Percentiles rank a stretch among this genome's conserved stretches.
phyloP scores from a whole-genome alignment of 2,113 vertebrate genomes.

The Thymallus thymallus region DNA sequence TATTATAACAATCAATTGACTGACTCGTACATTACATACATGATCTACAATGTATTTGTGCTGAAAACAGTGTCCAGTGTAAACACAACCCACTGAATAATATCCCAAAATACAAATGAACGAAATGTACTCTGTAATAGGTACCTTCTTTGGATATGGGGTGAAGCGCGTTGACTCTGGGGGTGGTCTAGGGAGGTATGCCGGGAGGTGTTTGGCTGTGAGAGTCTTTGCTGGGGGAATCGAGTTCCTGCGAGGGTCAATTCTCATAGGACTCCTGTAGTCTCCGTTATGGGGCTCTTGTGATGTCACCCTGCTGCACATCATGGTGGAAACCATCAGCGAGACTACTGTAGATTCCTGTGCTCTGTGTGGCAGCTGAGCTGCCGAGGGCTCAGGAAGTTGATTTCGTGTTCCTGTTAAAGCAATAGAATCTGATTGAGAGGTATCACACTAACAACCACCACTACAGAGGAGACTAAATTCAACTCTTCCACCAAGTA shows the following conservation, averaged over 20 bases:
- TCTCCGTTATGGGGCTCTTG: slow-evolving; percentile 27
- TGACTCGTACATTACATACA: background rate
- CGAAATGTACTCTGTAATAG: background rate
- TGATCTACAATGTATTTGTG: background rate
- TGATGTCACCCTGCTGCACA: slow-evolving; percentile 49
- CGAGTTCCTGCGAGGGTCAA: slow-evolving; percentile 70
- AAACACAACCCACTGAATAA: background rate
- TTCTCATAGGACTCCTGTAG: slow-evolving; percentile 23
- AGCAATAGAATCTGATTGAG: background rate
- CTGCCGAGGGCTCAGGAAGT: background rate
- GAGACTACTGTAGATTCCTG: background rate
- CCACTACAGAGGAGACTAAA: background rate
- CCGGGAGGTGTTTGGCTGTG: slow-evolving; percentile 73
- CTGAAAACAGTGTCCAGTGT: background rate
- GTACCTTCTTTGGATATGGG: slow-evolving; percentile 70
- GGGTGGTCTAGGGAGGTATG: slow-evolving; percentile 70
- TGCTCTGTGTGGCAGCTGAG: background rate
- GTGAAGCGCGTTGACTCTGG: slow-evolving; percentile 49
- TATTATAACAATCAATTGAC: background rate
- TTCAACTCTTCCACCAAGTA: background rate
- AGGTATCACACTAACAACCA: background rate
- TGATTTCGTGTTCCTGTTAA: background rate
- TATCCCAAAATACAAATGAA: background rate
- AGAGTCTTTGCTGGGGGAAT: slow-evolving; percentile 66
- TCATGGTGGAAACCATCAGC: slow-evolving; percentile 38